Conservation (phyloP, 2,797 vertebrate genomes). For the Acropternis orthonyx region DNA sequence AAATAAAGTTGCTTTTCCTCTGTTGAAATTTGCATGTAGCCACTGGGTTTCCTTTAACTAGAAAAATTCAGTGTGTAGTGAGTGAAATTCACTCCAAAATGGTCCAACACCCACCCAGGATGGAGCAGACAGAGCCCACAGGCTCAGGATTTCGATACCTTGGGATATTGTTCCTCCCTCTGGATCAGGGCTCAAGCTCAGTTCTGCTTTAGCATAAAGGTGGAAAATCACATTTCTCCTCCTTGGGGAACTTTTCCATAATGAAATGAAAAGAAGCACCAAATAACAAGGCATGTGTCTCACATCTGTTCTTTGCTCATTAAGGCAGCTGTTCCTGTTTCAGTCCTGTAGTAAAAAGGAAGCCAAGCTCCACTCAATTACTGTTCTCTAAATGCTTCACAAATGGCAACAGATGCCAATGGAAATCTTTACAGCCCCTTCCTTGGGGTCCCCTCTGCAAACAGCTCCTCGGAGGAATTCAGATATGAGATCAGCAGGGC, state of each 20-base stretch:
- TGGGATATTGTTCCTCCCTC: background rate
- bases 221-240: background rate
- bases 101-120: background rate
- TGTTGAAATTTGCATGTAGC: background rate
- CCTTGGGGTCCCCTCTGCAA: background rate
- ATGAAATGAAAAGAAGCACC: background rate
- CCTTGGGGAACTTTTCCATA: background rate
- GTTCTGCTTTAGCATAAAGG: background rate
- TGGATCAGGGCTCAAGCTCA: background rate
- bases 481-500: background rate
- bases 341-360: background rate
- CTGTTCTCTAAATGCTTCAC: background rate
- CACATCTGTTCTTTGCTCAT: background rate
- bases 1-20: background rate
- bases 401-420: background rate
- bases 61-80: background rate
- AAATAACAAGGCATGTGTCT: background rate
- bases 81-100: background rate
- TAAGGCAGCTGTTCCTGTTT: background rate
- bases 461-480: background rate
- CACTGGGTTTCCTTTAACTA: background rate
- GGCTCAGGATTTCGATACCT: background rate
- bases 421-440: background rate
- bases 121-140: background rate
- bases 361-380: background rate